Evolutionary conservation across 2,888 invertebrate genomes (phyloP).

Genomic region (Serrognathus titanus): DNA sequence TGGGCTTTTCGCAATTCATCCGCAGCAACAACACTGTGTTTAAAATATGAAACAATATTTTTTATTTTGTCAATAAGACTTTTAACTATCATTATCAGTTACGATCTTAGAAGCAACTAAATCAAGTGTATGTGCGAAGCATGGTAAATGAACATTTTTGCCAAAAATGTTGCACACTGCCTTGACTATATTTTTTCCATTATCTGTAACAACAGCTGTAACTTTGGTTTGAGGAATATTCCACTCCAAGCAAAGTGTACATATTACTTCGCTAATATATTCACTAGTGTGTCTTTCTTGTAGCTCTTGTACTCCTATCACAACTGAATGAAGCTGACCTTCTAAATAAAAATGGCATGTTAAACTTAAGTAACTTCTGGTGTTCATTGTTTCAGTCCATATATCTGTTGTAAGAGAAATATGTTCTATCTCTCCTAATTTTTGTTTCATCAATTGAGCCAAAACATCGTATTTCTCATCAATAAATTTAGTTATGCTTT

Average conservation of each 20-base stretch:
- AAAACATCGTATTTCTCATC: slow-evolving; percentile 20
- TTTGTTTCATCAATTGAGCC: slow-evolving; percentile 12
- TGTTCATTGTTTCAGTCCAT: slow-evolving; percentile 25
- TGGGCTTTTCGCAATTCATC: neutral
- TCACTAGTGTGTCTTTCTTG: neutral
- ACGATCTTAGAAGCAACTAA: neutral
- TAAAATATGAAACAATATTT: neutral
- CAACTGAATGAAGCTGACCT: neutral
- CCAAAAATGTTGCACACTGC: slow-evolving; percentile 20
- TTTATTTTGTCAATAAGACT: neutral
- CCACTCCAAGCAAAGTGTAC: slow-evolving; percentile 17
- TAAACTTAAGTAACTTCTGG: slow-evolving; percentile 22
- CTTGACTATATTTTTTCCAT: slow-evolving; percentile 25
- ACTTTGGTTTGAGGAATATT: slow-evolving; percentile 21
- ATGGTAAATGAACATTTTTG: slow-evolving; percentile 22
- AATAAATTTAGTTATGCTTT: neutral
- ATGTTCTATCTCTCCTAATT: slow-evolving; percentile 12
- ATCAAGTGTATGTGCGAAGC: slow-evolving; percentile 17
- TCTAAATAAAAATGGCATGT: slow-evolving; percentile 19
- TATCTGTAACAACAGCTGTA: slow-evolving; percentile 22
- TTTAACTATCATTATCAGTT: neutral
- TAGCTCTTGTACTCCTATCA: slow-evolving; percentile 13
- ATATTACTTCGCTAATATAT: slow-evolving; percentile 6
- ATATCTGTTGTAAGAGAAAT: slow-evolving; percentile 23
- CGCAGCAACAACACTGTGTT: neutral